Conservation (phyloP, 2,113 vertebrate genomes). For the Martes martes region DNA sequence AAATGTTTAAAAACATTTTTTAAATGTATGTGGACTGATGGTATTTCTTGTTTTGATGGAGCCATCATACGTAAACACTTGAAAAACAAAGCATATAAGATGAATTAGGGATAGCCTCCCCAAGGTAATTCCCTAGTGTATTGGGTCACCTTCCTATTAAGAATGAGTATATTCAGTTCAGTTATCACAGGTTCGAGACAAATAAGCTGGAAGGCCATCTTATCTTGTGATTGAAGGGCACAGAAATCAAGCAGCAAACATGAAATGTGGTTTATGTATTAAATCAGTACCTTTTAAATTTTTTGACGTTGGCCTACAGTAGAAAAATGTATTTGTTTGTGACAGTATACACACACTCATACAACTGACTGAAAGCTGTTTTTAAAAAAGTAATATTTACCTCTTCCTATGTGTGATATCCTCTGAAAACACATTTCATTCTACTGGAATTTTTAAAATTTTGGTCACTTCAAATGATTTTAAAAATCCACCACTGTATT, state of each 20-base stretch:
- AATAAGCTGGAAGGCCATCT: neutral
- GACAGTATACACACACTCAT: neutral
- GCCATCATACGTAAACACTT: neutral
- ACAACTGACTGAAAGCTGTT: neutral
- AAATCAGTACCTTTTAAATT: neutral
- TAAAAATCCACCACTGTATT: neutral
- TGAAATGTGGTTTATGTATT: neutral
- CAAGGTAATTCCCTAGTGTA: slow-evolving; percentile 37
- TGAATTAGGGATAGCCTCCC: neutral
- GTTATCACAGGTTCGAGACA: neutral
- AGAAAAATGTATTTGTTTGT: neutral
- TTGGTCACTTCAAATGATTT: neutral
- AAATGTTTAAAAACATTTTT: neutral
- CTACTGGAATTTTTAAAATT: neutral
- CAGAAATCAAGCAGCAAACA: neutral
- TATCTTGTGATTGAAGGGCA: neutral
- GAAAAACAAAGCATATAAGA: slow-evolving; percentile 6
- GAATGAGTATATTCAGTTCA: neutral
- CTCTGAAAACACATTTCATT: neutral
- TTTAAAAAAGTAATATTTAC: neutral
- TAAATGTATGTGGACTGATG: neutral
- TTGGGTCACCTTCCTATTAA: slow-evolving; percentile 48
- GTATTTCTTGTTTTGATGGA: neutral
- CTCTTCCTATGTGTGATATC: neutral
- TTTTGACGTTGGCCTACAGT: neutral